Evolutionary conservation across 2,797 vertebrate species (phyloP).

Genomic region (Adelosebastes latens): DNA sequence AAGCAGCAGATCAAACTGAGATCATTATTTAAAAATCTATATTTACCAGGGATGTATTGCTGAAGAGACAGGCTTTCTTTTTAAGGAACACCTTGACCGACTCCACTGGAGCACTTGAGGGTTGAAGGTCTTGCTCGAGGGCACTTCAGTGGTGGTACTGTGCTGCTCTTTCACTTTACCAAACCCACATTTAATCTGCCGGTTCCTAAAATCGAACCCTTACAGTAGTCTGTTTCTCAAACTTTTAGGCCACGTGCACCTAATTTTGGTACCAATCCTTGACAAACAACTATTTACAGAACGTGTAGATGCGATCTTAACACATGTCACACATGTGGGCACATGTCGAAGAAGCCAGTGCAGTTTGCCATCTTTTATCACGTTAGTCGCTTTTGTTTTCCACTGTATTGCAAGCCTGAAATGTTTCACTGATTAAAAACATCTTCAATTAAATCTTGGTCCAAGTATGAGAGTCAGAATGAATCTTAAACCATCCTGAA

Average conservation of each 20-base stretch:
- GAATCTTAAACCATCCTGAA: background rate
- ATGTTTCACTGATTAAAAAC: background rate
- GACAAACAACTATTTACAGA: background rate
- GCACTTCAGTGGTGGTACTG: background rate
- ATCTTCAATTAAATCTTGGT: background rate
- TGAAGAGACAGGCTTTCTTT: background rate
- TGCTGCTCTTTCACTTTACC: background rate
- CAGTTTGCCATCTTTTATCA: background rate
- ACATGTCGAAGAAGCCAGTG: background rate
- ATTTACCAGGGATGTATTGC: background rate
- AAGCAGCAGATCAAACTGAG: background rate
- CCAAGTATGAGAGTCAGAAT: background rate
- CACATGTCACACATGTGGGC: background rate
- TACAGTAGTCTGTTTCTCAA: background rate
- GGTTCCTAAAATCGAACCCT: background rate
- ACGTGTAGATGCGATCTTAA: background rate
- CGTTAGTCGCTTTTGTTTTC: background rate
- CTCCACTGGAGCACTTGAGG: background rate
- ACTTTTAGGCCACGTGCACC: background rate
- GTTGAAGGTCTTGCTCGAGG: background rate
- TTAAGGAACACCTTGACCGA: background rate
- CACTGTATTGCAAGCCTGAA: background rate
- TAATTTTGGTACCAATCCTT: background rate
- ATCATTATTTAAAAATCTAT: background rate
- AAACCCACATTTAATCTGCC: background rate